Evolutionary conservation across 2,888 invertebrate species (phyloP).

Genomic region (Ptilodon capucinus): DNA sequence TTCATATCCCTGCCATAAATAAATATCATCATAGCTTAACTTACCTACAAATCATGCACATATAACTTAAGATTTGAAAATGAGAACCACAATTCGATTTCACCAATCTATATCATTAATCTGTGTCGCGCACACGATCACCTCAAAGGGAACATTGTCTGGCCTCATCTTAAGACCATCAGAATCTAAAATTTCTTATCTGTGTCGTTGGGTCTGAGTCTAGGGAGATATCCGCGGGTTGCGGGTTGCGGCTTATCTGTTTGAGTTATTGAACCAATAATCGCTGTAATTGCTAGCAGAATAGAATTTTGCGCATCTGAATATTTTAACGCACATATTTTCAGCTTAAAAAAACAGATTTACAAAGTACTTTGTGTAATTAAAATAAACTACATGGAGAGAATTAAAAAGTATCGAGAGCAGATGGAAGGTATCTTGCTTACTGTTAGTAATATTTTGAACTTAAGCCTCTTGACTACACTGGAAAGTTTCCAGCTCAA

Average conservation of each 20-base stretch:
- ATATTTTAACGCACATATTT: too few relatives aligned
- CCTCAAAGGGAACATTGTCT: not conserved
- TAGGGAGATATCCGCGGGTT: slow-evolving; percentile 5
- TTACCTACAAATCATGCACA: too few relatives aligned
- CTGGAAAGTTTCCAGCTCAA: too few relatives aligned
- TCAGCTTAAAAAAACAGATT: too few relatives aligned
- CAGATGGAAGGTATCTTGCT: too few relatives aligned
- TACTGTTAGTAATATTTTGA: too few relatives aligned
- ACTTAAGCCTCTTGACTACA: too few relatives aligned
- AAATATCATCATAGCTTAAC: too few relatives aligned
- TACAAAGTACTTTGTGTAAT: too few relatives aligned
- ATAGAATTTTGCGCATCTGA: not conserved
- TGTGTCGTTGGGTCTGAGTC: not conserved
- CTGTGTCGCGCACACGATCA: not conserved
- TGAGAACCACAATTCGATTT: not conserved
- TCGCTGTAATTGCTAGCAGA: slow-evolving; percentile 1
- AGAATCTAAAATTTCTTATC: slow-evolving; percentile 13
- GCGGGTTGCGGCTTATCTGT: not conserved
- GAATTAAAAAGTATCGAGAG: too few relatives aligned
- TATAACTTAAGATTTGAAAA: not conserved
- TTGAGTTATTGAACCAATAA: slow-evolving; percentile 10
- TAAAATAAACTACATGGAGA: too few relatives aligned
- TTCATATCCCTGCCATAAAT: too few relatives aligned
- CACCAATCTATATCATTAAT: not conserved
- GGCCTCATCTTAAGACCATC: not conserved